These are phyloP conservation scores for Tiliqua scincoides DNA, from an alignment of 2,113 vertebrate genomes.

Conservation along the genomic window DNA sequence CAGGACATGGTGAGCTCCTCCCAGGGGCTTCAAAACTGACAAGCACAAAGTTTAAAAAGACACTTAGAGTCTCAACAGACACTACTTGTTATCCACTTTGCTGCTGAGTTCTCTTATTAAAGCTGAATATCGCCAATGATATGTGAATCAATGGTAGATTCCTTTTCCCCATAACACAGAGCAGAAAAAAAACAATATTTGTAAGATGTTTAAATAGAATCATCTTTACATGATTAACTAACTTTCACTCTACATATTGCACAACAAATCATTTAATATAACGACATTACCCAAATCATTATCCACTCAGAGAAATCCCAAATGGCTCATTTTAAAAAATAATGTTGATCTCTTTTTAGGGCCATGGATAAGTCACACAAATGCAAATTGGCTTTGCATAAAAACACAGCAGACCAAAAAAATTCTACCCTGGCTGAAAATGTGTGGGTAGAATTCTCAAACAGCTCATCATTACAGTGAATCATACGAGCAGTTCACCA, in stretches of 20 bases:
- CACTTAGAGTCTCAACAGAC: slow-evolving; percentile 15
- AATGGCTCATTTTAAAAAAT: not conserved
- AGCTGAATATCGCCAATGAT: slow-evolving; percentile 31
- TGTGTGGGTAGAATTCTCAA: not conserved
- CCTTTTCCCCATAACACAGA: slow-evolving; percentile 28
- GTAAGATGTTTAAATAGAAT: not conserved
- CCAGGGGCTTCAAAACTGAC: slow-evolving; percentile 53
- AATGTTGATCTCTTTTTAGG: not conserved
- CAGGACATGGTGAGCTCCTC: slow-evolving; percentile 50
- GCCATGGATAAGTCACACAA: not conserved
- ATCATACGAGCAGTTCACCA: not conserved
- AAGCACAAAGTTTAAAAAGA: slow-evolving; percentile 48
- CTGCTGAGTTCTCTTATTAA: slow-evolving; percentile 71
- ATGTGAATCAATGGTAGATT: slow-evolving; percentile 34
- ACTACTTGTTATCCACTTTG: slow-evolving; percentile 62
- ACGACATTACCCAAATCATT: slow-evolving; percentile 26
- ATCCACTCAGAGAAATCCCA: slow-evolving; percentile 12
- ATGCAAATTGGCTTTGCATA: not conserved
- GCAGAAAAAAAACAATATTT: not conserved
- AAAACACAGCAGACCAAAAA: not conserved
- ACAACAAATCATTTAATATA: slow-evolving; percentile 27
- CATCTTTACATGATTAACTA: slow-evolving; percentile 2
- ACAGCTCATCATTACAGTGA: not conserved
- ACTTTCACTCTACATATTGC: slow-evolving; percentile 27
- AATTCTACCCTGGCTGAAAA: not conserved